Evolutionary conservation across 2,888 invertebrate species (phyloP).

Genomic region (Caenorhabditis parvicauda): DNA sequence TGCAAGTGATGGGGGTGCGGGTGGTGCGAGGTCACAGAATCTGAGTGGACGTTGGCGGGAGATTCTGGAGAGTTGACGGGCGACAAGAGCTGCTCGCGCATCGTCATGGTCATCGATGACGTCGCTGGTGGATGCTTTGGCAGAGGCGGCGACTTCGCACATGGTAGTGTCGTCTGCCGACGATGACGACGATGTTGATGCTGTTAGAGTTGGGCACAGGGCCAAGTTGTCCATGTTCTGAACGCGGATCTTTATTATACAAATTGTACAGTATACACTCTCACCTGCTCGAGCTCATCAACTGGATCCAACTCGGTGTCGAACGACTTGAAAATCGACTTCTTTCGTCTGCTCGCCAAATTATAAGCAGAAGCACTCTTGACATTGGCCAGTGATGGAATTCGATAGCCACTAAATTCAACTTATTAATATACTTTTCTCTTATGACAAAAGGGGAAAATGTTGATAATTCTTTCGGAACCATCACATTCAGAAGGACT

Average conservation of each 20-base stretch:
- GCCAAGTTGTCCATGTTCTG: conserved; percentile 3
- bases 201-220: conserved; percentile 2
- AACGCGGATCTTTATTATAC: too few relatives aligned
- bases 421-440: too few relatives aligned
- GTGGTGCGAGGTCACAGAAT: conserved; percentile 13
- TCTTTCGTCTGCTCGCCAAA: conserved; percentile 27
- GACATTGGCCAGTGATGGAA: conserved; percentile 7
- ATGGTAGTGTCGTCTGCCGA: conserved; percentile 23
- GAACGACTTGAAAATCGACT: conserved; percentile 42
- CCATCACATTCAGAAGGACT: too few relatives aligned
- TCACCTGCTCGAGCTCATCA: conserved; percentile 19
- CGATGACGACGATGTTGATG: conserved; percentile 13
- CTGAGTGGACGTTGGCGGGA: conserved; percentile 33
- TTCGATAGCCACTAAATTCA: background rate
- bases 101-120: conserved; percentile 1
- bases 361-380: conserved; percentile 41
- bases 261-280: too few relatives aligned
- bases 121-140: background rate
- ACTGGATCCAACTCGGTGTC: conserved; percentile 43
- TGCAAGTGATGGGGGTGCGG: conserved; percentile 24
- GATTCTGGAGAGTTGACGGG: conserved; percentile 19
- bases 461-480: too few relatives aligned
- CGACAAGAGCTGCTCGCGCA: conserved; percentile 5
- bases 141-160: conserved; percentile 9
- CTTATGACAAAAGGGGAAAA: too few relatives aligned